These are phyloP conservation scores for Harpegnathos saltator DNA, from an alignment of 1,140 invertebrate species.

Conservation along the genomic window DNA sequence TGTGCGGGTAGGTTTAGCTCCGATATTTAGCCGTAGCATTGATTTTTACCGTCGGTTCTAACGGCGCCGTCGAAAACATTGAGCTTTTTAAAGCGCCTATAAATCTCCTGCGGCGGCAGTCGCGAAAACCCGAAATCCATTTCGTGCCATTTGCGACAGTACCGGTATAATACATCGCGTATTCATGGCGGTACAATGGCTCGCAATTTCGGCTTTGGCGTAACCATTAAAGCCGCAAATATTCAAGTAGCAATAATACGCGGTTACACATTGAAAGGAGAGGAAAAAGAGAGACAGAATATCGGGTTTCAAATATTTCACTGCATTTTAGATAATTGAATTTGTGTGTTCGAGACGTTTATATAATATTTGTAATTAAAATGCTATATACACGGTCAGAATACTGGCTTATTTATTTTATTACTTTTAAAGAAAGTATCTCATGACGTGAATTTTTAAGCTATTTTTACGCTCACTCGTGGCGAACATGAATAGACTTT, in stretches of 20 bases:
- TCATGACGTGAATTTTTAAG: not conserved
- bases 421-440: not conserved
- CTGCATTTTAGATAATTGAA: not conserved
- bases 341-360: conserved; percentile 61
- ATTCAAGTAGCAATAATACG: not conserved
- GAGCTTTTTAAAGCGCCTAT: conserved; percentile 47
- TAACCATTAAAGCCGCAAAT: conserved; percentile 9
- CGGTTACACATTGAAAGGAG: not conserved
- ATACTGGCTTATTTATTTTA: too few species aligned
- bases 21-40: conserved; percentile 36
- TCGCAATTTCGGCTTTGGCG: not conserved
- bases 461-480: not conserved
- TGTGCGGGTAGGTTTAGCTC: conserved; percentile 19
- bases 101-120: conserved; percentile 26
- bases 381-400: not conserved
- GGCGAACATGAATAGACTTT: not conserved
- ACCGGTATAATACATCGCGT: conserved; percentile 27
- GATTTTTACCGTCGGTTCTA: conserved; percentile 45
- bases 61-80: conserved; percentile 45
- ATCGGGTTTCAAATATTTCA: not conserved
- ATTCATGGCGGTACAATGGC: conserved; percentile 20
- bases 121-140: conserved; percentile 39
- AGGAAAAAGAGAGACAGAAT: too few species aligned
- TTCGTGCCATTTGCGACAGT: conserved; percentile 24
- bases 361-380: not conserved